A percentile compares a stretch with the other conserved stretches of the same genome.
Conservation (phyloP, 2,797 vertebrate species). For the Liasis olivaceus region DNA sequence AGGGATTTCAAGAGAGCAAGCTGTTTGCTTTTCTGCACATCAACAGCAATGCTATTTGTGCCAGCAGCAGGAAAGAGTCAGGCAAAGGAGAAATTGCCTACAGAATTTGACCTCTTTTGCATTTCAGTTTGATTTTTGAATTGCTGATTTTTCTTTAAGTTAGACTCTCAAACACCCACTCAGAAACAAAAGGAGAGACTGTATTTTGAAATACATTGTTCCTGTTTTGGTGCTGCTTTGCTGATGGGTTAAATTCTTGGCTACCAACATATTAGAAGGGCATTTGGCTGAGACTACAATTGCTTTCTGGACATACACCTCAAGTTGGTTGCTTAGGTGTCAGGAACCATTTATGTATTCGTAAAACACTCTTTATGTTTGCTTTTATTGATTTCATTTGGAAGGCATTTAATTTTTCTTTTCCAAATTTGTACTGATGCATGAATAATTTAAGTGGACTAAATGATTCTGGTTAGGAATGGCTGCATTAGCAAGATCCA, state of each 20-base stretch:
- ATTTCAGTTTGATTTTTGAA: background rate
- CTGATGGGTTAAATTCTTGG: background rate
- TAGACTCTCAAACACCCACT: rapidly evolving
- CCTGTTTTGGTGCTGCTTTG: background rate
- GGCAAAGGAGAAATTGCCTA: no score
- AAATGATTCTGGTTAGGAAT: background rate
- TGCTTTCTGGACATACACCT: background rate
- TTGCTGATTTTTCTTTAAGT: background rate
- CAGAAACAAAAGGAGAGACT: background rate
- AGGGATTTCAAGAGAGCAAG: no score
- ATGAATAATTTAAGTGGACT: background rate
- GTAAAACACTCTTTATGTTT: background rate
- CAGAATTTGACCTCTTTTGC: background rate
- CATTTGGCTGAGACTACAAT: slow-evolving; percentile 5
- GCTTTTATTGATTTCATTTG: slow-evolving; percentile 14
- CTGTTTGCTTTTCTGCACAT: no score
- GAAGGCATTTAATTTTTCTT: background rate
- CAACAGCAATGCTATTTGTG: no score
- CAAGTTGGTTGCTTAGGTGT: background rate
- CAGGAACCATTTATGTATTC: slow-evolving; percentile 13
- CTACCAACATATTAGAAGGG: background rate
- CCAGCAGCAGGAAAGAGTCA: no score
- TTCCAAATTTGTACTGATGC: background rate
- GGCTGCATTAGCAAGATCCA: background rate
- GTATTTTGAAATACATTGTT: background rate